Evolutionary conservation across 2,888 invertebrate species (phyloP), one percentile per base, ranked within the genome.

Genomic region (Pardosa pseudoannulata): DNA sequence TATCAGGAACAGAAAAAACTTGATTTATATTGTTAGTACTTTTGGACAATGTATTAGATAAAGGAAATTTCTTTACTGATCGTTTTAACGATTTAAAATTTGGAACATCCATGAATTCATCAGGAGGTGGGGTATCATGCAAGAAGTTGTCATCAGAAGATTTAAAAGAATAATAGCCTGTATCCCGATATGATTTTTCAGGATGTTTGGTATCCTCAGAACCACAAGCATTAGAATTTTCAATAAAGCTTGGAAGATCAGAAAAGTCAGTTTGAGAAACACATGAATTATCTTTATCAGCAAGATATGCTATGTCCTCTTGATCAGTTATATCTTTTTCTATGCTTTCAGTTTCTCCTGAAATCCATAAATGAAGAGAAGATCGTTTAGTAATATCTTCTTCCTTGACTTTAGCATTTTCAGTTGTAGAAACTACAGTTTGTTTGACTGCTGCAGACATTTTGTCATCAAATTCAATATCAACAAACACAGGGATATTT

Each of bases 81-180:
- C 70, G 79, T 62, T 83, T 88, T 31, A 79, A 29, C 16, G 86
- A 86, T 32, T 86, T 86, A 39, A 79, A 86, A 68, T 79, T 79
- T 1, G 86, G 86, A 2, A 87, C 73, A 64, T 86, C 79, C 7
- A 72, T 72, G 29, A 75, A 32, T 41, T 86, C 74, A 27, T 46
- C 72, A 23, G 83, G 64, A 27, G 31, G 62, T n/a, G 65, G 62
- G 1, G 73, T 46, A 28, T 73, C 68, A 29, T 79, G 62, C 11
- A 86, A 56, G 11, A 89, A 32, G 71, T 88, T 89, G 46, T 89
- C 89, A 62, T 89, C 89, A 6, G 88, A 89, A 2, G 89, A 89
- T 39, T 88, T 88, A 29, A 88, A 89, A 2, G 89, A 88, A 70
- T 88, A 89, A 56, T 89, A 89, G 41, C 89, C 89, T 3, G 88